Base-by-base conservation (phyloP, 2,888 invertebrate species). In the Drosophila robusta region DNA sequence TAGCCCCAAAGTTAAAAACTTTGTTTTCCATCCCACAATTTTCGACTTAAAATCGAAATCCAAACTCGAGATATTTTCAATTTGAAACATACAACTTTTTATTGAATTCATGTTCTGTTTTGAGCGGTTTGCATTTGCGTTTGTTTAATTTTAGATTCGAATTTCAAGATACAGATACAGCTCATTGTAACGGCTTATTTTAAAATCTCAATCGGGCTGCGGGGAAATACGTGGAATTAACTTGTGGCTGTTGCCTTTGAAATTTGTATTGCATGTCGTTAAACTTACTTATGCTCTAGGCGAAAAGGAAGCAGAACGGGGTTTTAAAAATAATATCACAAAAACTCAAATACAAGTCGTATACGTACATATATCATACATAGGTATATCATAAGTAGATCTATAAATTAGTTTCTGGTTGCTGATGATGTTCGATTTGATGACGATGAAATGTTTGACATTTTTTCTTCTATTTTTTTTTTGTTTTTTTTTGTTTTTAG, bases 331-430 rank as follows among this genome's bases (percentile, higher is more conserved):
- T 85, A 88, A 85, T 85, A 85, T 85, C 84, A 85, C 84, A 85
- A 88, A 82, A 88, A 88, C 85, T 85, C 71, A 83, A 83, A 79
- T 79, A 85, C 69, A 87, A 88, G 83, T 87, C 78, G 82, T 88
- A 87, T 79, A 87, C 81, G 46, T 49, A 68, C 45, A 54, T 39
- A 24, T 70, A 50, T 69, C 24, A 50, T 55, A 57, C 39, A 62
- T 74, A 29, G 9, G 22, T 50, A 50, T 70, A 61, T 50, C 32
- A 45, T 77, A 70, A 38, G 22, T 67, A 44, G 18, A 61, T 71
- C 39, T 45, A 34, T 16, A 66, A 72, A 66, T 61, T 67, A 61
- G 29, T 58, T 57, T 39, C 38, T 26, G 49, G 44, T 64, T 70
- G 57, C 38, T 67, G 56, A 47, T 72, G 55, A 71, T 70, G 61